Conservation (phyloP, 2,888 invertebrate genomes). For the Bellardia pandia region DNA sequence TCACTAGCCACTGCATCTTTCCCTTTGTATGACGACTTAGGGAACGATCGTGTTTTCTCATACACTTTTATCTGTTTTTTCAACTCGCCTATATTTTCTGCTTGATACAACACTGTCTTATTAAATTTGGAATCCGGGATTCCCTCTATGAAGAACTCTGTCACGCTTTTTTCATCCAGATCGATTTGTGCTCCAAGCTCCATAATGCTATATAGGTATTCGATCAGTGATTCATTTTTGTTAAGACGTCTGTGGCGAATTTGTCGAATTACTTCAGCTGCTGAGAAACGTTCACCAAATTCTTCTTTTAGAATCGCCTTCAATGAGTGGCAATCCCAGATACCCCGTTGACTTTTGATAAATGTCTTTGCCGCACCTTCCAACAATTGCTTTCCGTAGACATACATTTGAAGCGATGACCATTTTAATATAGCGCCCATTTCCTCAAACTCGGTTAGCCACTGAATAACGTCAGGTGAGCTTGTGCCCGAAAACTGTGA, state of each 20-base stretch:
- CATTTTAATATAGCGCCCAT: conserved; percentile 51
- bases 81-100: neutral
- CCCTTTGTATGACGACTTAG: conserved; percentile 17
- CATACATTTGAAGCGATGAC: conserved; percentile 45
- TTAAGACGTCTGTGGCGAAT: conserved; percentile 56
- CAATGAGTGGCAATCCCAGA: conserved; percentile 48
- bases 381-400: conserved; percentile 60
- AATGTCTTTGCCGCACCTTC: conserved; percentile 53
- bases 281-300: conserved; percentile 45
- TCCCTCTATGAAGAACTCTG: conserved; percentile 1
- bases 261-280: conserved; percentile 51
- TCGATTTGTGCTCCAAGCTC: conserved; percentile 59
- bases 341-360: conserved; percentile 40
- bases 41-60: neutral
- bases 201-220: conserved; percentile 65
- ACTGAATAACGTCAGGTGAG: conserved; percentile 49
- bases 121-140: conserved; percentile 13
- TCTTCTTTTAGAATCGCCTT: conserved; percentile 53
- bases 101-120: conserved; percentile 35
- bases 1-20: neutral
- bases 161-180: conserved; percentile 57
- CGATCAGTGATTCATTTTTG: conserved; percentile 47
- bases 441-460: conserved; percentile 46
- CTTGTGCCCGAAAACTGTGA: conserved; percentile 32
- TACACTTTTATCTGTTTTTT: conserved; percentile 24